Percentiles rank a stretch among this genome's conserved stretches.
phyloP scores from a whole-genome alignment of 2,113 vertebrate genomes.

The Stomatorhinus ivindoensis region DNA sequence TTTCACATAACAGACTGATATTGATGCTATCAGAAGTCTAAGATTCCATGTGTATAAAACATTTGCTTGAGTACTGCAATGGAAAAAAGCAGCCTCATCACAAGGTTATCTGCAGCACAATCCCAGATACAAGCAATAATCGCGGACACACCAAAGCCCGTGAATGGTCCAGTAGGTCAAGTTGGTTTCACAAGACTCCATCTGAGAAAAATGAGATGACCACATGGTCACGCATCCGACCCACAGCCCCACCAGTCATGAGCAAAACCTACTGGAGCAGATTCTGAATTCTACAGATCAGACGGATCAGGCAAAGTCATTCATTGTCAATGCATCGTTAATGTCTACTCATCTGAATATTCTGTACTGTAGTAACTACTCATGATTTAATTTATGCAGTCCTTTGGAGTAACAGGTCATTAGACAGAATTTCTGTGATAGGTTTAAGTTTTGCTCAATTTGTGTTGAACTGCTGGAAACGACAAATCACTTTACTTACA shows the following conservation, averaged over 20 bases:
- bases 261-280: not conserved
- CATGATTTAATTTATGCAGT: not conserved
- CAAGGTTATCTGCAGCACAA: not conserved
- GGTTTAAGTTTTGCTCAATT: not conserved
- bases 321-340: not conserved
- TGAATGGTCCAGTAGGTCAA: constrained; percentile 61
- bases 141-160: constrained; percentile 56
- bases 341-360: not conserved
- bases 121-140: not conserved
- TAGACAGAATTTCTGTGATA: not conserved
- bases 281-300: not conserved
- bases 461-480: not conserved
- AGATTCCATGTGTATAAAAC: not conserved
- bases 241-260: not conserved
- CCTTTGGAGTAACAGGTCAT: not conserved
- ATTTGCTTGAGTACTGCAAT: not conserved
- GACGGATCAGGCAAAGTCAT: not conserved
- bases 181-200: constrained; percentile 51
- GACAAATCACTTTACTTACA: constrained; percentile 40
- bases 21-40: not conserved
- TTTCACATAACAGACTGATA: not conserved
- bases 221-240: not conserved
- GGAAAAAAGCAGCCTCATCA: not conserved
- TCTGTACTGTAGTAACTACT: not conserved
- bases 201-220: constrained; percentile 38